Percentiles rank a stretch among this genome's conserved stretches.
Conservation (phyloP, 2,888 invertebrate species). For the Elmis aenea region DNA sequence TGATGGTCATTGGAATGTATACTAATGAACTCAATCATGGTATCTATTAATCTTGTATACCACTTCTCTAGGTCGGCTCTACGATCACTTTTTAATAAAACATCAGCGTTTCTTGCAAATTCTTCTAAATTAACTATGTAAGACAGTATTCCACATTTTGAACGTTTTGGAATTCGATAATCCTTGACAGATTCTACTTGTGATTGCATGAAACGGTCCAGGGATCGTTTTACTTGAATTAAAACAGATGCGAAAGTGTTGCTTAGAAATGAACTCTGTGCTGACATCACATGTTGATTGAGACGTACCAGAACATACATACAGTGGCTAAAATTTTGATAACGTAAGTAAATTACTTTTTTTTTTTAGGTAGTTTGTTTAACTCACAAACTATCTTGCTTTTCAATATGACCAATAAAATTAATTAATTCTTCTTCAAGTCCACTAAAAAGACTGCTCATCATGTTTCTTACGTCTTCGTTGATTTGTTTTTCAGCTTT, state of each 20-base stretch:
- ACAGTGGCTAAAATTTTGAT: slow-evolving; percentile 65
- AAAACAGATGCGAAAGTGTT: slow-evolving; percentile 82
- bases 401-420: slow-evolving; percentile 82
- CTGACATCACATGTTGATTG: slow-evolving; percentile 88
- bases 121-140: slow-evolving; percentile 88
- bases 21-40: slow-evolving; percentile 78
- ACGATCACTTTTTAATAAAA: slow-evolving; percentile 82
- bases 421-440: slow-evolving; percentile 81
- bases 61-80: slow-evolving; percentile 90
- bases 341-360: not conserved
- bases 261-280: slow-evolving; percentile 81
- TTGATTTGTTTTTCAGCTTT: slow-evolving; percentile 66
- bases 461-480: slow-evolving; percentile 77
- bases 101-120: slow-evolving; percentile 82
- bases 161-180: slow-evolving; percentile 63
- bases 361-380: not conserved
- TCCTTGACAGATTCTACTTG: slow-evolving; percentile 79
- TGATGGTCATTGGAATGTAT: slow-evolving; percentile 76
- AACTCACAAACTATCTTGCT: slow-evolving; percentile 83
- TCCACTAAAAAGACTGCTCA: slow-evolving; percentile 83
- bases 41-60: slow-evolving; percentile 74
- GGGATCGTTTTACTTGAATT: slow-evolving; percentile 83
- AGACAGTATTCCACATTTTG: slow-evolving; percentile 84
- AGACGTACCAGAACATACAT: slow-evolving; percentile 89
- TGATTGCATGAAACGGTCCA: slow-evolving; percentile 86